A percentile compares a stretch with the other conserved stretches of the same genome.
Conservation (phyloP, 2,113 vertebrate species). For the Percopsis transmontana region DNA sequence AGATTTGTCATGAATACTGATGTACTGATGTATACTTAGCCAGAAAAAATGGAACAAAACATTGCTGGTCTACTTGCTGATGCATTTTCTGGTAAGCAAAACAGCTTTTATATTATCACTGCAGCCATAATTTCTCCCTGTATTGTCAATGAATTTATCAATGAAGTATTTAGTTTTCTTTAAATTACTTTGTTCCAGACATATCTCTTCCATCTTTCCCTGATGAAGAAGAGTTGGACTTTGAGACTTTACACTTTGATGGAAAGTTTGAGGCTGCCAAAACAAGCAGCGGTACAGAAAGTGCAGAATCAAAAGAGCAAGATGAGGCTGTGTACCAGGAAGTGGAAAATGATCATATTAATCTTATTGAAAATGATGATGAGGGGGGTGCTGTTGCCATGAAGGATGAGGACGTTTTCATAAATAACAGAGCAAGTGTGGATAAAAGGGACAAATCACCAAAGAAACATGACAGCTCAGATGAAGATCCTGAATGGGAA, state of each 20-base stretch:
- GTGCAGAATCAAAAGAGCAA: constrained; percentile 20
- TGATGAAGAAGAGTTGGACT: constrained; percentile 67
- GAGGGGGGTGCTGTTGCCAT: constrained; percentile 7
- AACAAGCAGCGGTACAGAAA: constrained; percentile 1
- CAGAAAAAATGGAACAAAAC: constrained; percentile 65
- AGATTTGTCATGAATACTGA: background rate
- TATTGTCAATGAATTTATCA: too few species aligned
- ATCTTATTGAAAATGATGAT: constrained; percentile 16
- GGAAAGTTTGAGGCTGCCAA: constrained; percentile 27
- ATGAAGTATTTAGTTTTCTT: background rate
- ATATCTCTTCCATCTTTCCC: constrained; percentile 30
- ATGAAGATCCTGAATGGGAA: constrained; percentile 39
- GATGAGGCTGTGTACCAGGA: constrained; percentile 42
- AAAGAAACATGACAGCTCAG: constrained; percentile 42
- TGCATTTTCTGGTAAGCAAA: constrained; percentile 71
- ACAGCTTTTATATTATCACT: background rate
- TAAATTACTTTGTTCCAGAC: constrained; percentile 42
- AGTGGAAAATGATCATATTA: constrained; percentile 17
- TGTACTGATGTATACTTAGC: constrained; percentile 12
- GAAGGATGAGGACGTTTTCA: constrained; percentile 26
- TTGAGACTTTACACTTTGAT: constrained; percentile 62
- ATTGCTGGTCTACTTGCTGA: constrained; percentile 61
- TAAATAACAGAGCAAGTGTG: background rate
- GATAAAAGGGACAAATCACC: background rate
- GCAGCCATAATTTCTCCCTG: background rate